These are phyloP conservation scores for Oryctolagus cuniculus DNA, from an alignment of 2,113 vertebrate species.

Conservation along the genomic window mOryCun1.1 NC_091440.1:69612501-69613000, in stretches of 20 bases:
- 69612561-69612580: no score
- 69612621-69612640: no score
- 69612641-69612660: no score
- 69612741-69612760: not conserved
- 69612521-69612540: no score
- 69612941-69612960: not conserved
- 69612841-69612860: not conserved
- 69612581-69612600: no score
- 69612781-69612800: not conserved
- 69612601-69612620: no score
- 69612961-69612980: not conserved
- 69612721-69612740: not conserved
- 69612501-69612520: no score
- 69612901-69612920: not conserved
- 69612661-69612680: no score
- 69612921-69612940: not conserved
- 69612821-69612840: not conserved
- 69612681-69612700: no score
- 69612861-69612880: not conserved
- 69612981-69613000: not conserved
- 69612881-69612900: not conserved
- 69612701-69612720: no score
- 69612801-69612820: not conserved
- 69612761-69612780: not conserved
- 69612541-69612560: no score